Evolutionary conservation across 2,888 invertebrate species (phyloP), one percentile per base, ranked within the genome.

Genomic region (Acleris cristana): DNA sequence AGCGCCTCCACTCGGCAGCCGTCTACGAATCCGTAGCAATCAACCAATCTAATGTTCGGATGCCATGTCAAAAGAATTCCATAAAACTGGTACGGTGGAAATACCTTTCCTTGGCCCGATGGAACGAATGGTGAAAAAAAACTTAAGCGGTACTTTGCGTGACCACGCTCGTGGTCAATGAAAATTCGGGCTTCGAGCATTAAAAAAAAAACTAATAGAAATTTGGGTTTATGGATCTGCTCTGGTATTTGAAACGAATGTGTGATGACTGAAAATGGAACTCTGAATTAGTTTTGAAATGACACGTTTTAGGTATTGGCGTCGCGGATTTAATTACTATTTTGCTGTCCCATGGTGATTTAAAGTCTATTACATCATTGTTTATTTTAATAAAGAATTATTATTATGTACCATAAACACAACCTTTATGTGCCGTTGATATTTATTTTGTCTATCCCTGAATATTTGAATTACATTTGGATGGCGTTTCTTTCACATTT

Each of bases 51-150:
- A 92, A 92, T 91, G 91, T 83, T 80, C 71, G 82, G 83, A 91
- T 92, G 88, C 86, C 91, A 92, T 91, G 91, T 90, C 86, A 86
- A 88, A 86, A 83, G 80, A 86, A 87, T 89, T 86, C 83, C 84
- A 84, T 85, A 86, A 87, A 88, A 86, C 83, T 74, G 78, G 76
- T 76, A 74, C 73, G 74, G 76, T 78, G 69, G 73, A 82, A 84
- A 84, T 78, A 78, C 77, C 75, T 79, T 83, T 78, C 78, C 77
- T 77, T 64, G 52, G 67, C 30, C 70, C 72, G 76, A 83, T 74
- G 76, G 76, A 84, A 80, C 79, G 78, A 83, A 81, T 76, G 72
- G 80, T 80, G 75, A 83, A 87, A 84, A 87, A 84, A 88, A 90
- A 88, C 88, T 85, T 90, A 92, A 92, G 90, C 81, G 88, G 85